Percentiles rank a stretch among this genome's conserved stretches.
Conservation (phyloP, 2,888 invertebrate species). For the Melieria omissa region DNA sequence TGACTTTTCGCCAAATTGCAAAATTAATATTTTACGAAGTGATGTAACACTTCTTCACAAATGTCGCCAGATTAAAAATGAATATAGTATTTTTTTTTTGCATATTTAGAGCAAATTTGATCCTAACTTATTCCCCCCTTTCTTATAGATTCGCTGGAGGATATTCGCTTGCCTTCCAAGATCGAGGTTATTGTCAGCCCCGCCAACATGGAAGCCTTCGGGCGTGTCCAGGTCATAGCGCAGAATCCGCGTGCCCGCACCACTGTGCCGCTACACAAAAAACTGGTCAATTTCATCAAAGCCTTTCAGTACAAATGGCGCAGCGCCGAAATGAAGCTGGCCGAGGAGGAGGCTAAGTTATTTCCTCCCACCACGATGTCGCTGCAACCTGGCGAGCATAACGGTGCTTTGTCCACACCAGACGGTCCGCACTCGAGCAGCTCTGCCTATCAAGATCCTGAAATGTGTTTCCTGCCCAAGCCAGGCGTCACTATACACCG, state of each 20-base stretch:
- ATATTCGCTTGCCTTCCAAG: conserved; percentile 81
- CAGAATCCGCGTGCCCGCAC: conserved; percentile 90
- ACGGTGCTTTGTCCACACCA: background rate
- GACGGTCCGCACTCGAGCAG: conserved; percentile 1
- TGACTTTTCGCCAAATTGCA: background rate
- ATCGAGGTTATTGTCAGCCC: conserved; percentile 82
- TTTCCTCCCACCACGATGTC: conserved; percentile 34
- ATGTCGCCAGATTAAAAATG: too few relatives aligned
- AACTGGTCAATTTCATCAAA: conserved; percentile 76
- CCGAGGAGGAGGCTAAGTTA: conserved; percentile 54
- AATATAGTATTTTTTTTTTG: too few relatives aligned
- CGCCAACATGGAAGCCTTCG: conserved; percentile 82
- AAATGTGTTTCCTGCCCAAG: conserved; percentile 68
- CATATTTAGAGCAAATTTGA: background rate
- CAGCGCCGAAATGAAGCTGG: conserved; percentile 66
- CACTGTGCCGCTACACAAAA: conserved; percentile 78
- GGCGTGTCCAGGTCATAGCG: conserved; percentile 84
- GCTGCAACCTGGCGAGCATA: conserved; percentile 29
- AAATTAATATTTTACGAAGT: background rate
- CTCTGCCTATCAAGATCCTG: conserved; percentile 50
- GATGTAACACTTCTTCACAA: too few relatives aligned
- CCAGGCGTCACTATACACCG: conserved; percentile 75
- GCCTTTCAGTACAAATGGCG: conserved; percentile 84
- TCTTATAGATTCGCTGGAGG: conserved; percentile 75
- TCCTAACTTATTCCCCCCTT: background rate